phyloP scores from a whole-genome alignment of 2,113 vertebrate species.

The Takifugu bimaculatus region DNA sequence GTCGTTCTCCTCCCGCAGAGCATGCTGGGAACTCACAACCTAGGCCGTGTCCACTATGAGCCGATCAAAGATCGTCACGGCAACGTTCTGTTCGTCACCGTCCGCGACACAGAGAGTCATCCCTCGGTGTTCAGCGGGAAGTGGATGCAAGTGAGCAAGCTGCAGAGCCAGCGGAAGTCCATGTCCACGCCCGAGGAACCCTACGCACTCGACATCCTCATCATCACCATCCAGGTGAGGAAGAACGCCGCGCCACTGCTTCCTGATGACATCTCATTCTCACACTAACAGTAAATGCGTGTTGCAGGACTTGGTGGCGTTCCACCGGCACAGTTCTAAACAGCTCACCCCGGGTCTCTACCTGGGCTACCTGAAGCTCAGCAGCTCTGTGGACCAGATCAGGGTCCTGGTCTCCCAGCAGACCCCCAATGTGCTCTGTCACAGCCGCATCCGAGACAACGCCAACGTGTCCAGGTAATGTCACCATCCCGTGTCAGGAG shows the following conservation, averaged over 20 bases:
- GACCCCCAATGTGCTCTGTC: conserved; percentile 90
- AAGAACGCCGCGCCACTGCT: not conserved
- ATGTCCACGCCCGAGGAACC: conserved; percentile 96
- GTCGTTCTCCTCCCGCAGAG: conserved; percentile 68
- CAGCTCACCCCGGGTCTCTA: conserved; percentile 86
- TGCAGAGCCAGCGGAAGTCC: conserved; percentile 98
- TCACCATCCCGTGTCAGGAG: not conserved
- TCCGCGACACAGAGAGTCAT: conserved; percentile 87
- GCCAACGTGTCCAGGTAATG: conserved; percentile 85
- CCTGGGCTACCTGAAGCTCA: conserved; percentile 94
- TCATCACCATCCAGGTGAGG: conserved; percentile 94
- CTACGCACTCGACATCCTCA: conserved; percentile 91
- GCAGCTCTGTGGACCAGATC: conserved; percentile 98
- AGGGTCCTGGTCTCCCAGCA: conserved; percentile 89
- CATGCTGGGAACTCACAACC: conserved; percentile 91
- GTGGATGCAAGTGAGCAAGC: conserved; percentile 94
- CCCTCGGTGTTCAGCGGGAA: conserved; percentile 90
- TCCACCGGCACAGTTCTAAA: conserved; percentile 86
- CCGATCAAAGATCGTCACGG: conserved; percentile 96
- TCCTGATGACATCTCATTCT: not conserved
- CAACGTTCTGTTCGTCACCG: conserved; percentile 89
- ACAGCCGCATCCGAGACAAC: conserved; percentile 87
- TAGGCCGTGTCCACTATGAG: conserved; percentile 93
- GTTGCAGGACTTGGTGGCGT: conserved; percentile 85
- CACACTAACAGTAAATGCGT: too few species aligned